Evolutionary conservation across 2,797 vertebrate genomes (phyloP), one percentile per base, ranked within the genome.

Genomic region (Phrynocephalus vlangalii): DNA sequence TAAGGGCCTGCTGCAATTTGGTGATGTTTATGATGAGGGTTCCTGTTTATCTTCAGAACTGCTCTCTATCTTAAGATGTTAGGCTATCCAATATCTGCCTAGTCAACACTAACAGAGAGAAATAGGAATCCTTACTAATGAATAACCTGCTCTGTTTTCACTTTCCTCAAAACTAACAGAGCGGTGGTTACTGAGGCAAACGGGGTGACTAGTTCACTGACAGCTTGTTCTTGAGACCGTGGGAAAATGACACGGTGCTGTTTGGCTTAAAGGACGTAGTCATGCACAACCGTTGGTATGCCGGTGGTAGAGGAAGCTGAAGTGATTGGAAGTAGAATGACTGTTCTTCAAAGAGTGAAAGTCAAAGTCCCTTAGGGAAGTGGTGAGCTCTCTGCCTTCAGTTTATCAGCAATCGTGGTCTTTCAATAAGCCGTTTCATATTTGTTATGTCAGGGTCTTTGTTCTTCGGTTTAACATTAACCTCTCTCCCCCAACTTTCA

Each of bases 121-220:
- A 44, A 22, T 8, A 76, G 38, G 30, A 79, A 88, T 79, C 13
- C 73, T 38, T n/a, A 89, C 83, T 90, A 3, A 1, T 95, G 94
- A 94, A 94, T 92, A 95, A 95, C 80, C 3, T 6, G 90, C 84
- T 86, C 92, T 89, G 82, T 93, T 92, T 95, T 92, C 91, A 92
- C 91, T 94, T 84, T 92, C 89, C 91, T 92, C 91, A 75, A 88
- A 95, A 96, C 94, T 93, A 95, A 94, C 92, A 90, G 90, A 0
- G 3, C 10, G 5, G 77, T 68, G 13, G 28, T 66, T 15, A 90
- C 87, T 93, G 89, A 80, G 90, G 93, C 80, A 86, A 95, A 95
- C 95, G 91, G 48, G 90, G 95, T 93, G 93, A 89, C 89, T 92
- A 84, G 92, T 95, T 96, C 94, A 93, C 89, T 95, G 92, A 82